Conservation (phyloP, 2,113 vertebrate genomes). For the Percina caprodes region DNA sequence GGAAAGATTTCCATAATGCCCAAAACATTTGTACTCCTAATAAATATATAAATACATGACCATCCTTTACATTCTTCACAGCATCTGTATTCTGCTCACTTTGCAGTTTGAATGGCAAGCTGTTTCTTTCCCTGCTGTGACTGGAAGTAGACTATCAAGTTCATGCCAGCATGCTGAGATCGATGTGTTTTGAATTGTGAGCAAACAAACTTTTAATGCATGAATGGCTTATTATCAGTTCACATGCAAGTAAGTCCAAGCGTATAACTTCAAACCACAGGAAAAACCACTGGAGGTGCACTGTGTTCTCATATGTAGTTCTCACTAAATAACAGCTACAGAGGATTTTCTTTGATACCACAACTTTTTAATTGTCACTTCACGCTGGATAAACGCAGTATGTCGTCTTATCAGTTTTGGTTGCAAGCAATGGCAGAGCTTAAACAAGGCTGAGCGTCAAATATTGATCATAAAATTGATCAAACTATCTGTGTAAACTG, state of each 20-base stretch:
- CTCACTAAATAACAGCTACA: neutral
- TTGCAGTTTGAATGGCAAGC: conserved; percentile 46
- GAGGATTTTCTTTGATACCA: neutral
- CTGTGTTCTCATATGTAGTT: neutral
- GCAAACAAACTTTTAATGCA: conserved; percentile 74
- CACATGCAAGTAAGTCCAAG: conserved; percentile 34
- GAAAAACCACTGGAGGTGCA: conserved; percentile 23
- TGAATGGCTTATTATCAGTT: conserved; percentile 63
- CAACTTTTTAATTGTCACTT: neutral
- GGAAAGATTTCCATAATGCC: conserved; percentile 20
- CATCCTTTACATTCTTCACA: conserved; percentile 8
- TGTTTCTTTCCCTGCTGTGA: conserved; percentile 53
- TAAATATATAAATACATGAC: conserved; percentile 7
- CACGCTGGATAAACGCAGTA: neutral
- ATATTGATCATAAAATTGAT: neutral
- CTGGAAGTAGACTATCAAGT: conserved; percentile 71
- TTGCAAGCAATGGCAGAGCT: neutral
- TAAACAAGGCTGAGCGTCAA: neutral
- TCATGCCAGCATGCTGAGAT: conserved; percentile 56
- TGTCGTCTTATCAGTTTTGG: neutral
- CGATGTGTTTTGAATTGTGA: conserved; percentile 72
- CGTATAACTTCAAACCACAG: conserved; percentile 32
- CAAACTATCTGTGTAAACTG: neutral
- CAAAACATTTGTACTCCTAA: neutral
- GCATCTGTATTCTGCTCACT: conserved; percentile 61